Evolutionary conservation across 2,797 vertebrate species (phyloP), one percentile per base, ranked within the genome.

Genomic region (Peromyscus nudipes): DNA sequence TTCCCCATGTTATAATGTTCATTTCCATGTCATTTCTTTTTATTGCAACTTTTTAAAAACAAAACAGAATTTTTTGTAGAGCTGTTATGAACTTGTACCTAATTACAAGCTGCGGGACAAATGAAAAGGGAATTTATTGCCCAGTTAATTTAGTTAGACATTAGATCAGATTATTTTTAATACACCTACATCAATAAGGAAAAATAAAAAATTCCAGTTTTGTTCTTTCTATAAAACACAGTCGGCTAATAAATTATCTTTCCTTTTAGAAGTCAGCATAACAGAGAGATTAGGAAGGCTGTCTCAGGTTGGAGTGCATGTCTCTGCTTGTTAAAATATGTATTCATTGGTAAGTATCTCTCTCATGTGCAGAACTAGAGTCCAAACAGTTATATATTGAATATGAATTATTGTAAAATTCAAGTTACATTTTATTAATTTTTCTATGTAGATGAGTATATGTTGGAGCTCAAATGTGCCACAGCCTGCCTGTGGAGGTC

Each of bases 11-110:
- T 25, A 65, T 40, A 40, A 31, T 46, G n/a, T 77, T 85, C 13
- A 79, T 93, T 92, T 90, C 4, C 19, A 91, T 11, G 3, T 62
- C 62, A 75, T 93, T 95, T 92, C 4, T 71, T 23, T 71, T 94
- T 37, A 83, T 83, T 16, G 60, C 84, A 62, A 27, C 0, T 91
- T 43, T 76, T 40, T 97, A 64, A 21, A 85, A 79, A 60, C 11
- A 84, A 92, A 91, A 37, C 40, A 40, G 9, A 76, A 79, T 81
- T 85, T 89, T 92, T 65, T 31, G 16, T 62, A 80, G 0, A 27
- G 13, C 4, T 86, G 3, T 81, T 52, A 67, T 62, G 80, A 85
- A 29, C 34, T 89, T 76, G 90, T 85, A 76, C 17, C 49, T 77
- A 86, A 79, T 92, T 92, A 86, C 83, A 65, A 94, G 29, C 17